phyloP scores from a whole-genome alignment of 2,888 invertebrate genomes.

The Andrena dorsata region DNA sequence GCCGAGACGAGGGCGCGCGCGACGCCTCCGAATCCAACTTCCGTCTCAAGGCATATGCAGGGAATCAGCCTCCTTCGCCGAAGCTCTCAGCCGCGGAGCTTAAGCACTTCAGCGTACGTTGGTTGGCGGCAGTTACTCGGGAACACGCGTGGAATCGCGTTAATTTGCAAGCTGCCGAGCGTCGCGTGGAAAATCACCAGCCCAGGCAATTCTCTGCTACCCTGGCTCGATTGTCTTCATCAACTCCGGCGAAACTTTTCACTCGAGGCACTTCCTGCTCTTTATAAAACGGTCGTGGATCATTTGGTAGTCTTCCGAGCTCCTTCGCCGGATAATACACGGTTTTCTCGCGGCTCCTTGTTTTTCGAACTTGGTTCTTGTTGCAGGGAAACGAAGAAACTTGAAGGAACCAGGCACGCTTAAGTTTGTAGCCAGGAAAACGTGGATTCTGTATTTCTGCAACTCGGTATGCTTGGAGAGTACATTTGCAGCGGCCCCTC shows the following conservation, averaged over 20 bases:
- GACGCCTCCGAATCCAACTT: slow-evolving; percentile 33
- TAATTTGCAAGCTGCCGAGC: slow-evolving; percentile 38
- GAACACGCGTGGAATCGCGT: slow-evolving; percentile 46
- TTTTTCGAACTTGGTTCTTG: no score
- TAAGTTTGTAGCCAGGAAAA: no score
- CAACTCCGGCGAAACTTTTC: background rate
- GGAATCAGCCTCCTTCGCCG: background rate
- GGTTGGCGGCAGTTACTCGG: background rate
- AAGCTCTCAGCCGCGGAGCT: background rate
- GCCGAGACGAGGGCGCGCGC: slow-evolving; percentile 8
- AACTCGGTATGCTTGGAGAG: no score
- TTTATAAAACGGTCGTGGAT: no score
- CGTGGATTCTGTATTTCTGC: no score
- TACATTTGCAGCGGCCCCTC: no score
- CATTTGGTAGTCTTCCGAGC: no score
- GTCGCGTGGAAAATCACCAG: slow-evolving; percentile 17
- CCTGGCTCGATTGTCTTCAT: slow-evolving; percentile 31
- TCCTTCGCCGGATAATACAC: no score
- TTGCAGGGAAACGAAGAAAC: no score
- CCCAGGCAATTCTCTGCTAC: slow-evolving; percentile 18
- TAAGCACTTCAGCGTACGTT: slow-evolving; percentile 2
- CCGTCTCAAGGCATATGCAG: background rate
- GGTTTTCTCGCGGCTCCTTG: no score
- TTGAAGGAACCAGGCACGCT: no score
- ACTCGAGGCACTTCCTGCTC: no score